Percentiles rank a stretch among this genome's conserved stretches.
Conservation (phyloP, 2,888 invertebrate species). For the Euclidia mi region DNA sequence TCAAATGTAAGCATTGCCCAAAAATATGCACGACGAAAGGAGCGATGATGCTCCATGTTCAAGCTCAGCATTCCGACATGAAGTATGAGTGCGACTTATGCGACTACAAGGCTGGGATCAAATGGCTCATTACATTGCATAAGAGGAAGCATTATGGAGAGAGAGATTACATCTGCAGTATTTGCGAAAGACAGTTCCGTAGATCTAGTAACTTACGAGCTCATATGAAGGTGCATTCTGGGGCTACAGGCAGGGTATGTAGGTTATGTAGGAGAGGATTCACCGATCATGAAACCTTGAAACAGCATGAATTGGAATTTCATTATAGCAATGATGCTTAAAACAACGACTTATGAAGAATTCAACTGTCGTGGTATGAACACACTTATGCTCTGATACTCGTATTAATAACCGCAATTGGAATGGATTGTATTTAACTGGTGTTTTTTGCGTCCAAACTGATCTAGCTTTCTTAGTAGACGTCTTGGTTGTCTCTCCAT, state of each 20-base stretch:
- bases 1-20: constrained; percentile 81
- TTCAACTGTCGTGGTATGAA: too few relatives aligned
- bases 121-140: constrained; percentile 80
- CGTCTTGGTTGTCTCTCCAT: too few relatives aligned
- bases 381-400: too few relatives aligned
- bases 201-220: constrained; percentile 85
- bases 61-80: constrained; percentile 81
- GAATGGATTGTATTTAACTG: too few relatives aligned
- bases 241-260: constrained; percentile 73
- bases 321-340: constrained; percentile 65
- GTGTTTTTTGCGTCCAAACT: too few relatives aligned
- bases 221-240: constrained; percentile 81
- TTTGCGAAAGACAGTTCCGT: constrained; percentile 88
- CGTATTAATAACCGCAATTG: too few relatives aligned
- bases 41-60: constrained; percentile 86
- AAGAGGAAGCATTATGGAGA: constrained; percentile 85
- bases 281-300: constrained; percentile 63
- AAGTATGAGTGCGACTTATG: constrained; percentile 76
- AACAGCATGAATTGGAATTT: constrained; percentile 64
- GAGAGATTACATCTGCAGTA: constrained; percentile 86
- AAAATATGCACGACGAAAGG: constrained; percentile 85
- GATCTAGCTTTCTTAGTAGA: too few relatives aligned
- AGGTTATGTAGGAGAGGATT: constrained; percentile 73
- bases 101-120: constrained; percentile 73
- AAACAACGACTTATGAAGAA: constrained; percentile 1